Conservation (phyloP, 2,797 vertebrate species). For the Neoniphon sammara region DNA sequence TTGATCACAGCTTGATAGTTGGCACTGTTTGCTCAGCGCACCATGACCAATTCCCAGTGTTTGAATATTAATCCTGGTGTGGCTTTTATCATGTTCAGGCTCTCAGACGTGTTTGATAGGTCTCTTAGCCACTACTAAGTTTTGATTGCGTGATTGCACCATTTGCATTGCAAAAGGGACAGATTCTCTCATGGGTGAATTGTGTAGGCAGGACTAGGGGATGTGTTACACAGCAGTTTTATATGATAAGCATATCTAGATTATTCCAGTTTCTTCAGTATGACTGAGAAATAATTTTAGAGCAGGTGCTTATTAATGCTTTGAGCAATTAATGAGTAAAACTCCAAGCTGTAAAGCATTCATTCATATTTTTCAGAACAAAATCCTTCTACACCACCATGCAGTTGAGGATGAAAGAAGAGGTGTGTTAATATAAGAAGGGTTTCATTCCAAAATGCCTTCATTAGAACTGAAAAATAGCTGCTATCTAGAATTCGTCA, state of each 20-base stretch:
- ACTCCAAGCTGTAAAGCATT: background rate
- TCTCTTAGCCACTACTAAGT: slow-evolving; percentile 38
- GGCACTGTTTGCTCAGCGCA: slow-evolving; percentile 65
- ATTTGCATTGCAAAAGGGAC: background rate
- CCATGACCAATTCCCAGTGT: slow-evolving; percentile 62
- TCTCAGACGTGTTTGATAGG: slow-evolving; percentile 46
- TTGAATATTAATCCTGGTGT: slow-evolving; percentile 78
- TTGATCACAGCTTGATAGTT: slow-evolving; percentile 77
- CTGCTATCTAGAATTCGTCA: background rate
- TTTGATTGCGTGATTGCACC: slow-evolving; percentile 12
- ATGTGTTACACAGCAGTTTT: background rate
- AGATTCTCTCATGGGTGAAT: background rate
- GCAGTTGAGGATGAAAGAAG: background rate
- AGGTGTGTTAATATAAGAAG: background rate
- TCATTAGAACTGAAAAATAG: background rate
- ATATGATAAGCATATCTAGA: background rate
- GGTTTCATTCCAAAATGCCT: background rate
- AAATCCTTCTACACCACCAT: background rate
- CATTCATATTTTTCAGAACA: no score
- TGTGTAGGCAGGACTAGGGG: background rate
- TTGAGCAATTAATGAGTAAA: no score
- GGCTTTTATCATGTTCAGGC: slow-evolving; percentile 70
- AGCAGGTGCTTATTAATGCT: no score
- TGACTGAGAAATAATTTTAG: no score
- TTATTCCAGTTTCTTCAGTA: no score